A percentile compares a stretch with the other conserved stretches of the same genome.
phyloP scores from a whole-genome alignment of 2,113 vertebrate species.

The Caloenas nicobarica region DNA sequence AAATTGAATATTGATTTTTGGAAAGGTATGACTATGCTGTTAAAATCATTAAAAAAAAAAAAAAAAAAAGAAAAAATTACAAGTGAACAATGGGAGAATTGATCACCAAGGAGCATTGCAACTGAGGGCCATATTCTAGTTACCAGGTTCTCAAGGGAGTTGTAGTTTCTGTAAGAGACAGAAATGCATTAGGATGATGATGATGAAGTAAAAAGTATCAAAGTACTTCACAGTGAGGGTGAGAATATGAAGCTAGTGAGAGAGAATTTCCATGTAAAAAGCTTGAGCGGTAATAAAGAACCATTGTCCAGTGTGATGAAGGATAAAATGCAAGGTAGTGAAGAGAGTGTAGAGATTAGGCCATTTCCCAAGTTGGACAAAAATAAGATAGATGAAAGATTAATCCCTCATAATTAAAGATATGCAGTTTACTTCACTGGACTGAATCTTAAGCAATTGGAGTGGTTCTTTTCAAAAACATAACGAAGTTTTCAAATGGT shows the following conservation, averaged over 20 bases:
- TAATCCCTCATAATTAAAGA: constrained; percentile 25
- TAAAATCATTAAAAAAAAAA: constrained; percentile 41
- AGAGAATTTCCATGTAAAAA: constrained; percentile 3
- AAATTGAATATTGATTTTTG: constrained; percentile 71
- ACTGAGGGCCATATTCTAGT: background rate
- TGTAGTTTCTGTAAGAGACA: background rate
- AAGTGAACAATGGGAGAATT: constrained; percentile 26
- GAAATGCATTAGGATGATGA: background rate
- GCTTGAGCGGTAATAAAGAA: background rate
- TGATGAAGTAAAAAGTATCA: constrained; percentile 9
- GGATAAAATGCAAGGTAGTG: constrained; percentile 2
- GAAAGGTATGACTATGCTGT: constrained; percentile 47
- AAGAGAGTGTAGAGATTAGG: background rate
- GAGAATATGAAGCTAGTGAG: constrained; percentile 43
- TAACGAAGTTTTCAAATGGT: constrained; percentile 17
- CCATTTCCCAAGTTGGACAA: background rate
- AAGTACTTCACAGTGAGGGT: constrained; percentile 15
- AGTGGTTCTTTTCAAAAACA: background rate
- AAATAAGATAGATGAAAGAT: constrained; percentile 35
- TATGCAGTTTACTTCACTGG: constrained; percentile 21
- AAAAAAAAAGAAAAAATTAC: background rate
- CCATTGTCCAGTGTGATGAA: background rate
- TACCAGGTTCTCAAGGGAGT: background rate
- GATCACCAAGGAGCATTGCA: background rate
- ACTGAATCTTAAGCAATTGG: background rate